Evolutionary conservation across 2,888 invertebrate species (phyloP), one percentile per base, ranked within the genome.

Genomic region (Parascotia fuliginaria): DNA sequence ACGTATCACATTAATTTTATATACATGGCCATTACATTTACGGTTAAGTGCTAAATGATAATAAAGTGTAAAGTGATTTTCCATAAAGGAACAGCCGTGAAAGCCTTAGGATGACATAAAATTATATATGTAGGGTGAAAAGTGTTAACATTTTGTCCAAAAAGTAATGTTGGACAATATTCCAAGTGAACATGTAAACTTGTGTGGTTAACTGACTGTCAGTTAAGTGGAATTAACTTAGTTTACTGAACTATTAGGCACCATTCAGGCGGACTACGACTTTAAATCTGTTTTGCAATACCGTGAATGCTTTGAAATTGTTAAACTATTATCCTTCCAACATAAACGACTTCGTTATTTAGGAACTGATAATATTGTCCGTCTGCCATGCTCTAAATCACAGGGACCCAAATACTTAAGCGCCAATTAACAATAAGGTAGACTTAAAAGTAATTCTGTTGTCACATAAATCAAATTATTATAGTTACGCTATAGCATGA

Each of bases 201-300:
- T 34, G 41, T 55, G 42, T 49, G 51, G 61, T 43, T 39, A 40
- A 42, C 55, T 50, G 59, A 42, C 55, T 50, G 59, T 46, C 48
- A 55, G 54, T 65, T 45, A 55, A 65, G 53, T 42, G 33, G 53
- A 61, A 67, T 61, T 69, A 67, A 68, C 64, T 63, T 40, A 57
- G 60, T 65, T 65, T 60, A 58, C 52, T 60, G 44, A 68, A 73
- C 65, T 68, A 69, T 70, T 69, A 69, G 60, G 59, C 49, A 55
- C 28, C 54, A 53, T 47, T 64, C 68, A 65, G 56, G 56, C 47
- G 53, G 46, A 49, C 52, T 40, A 44, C 28, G 32, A 52, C 44
- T 51, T 46, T 42, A 38, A 51, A 42, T 48, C 46, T 50, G 34
- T 47, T 50, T 39, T 49, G 6, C n/a, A 16, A 24, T 24, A 24